Conservation (phyloP, 2,797 vertebrate genomes). For the Lepilemur septentrionalis region DNA sequence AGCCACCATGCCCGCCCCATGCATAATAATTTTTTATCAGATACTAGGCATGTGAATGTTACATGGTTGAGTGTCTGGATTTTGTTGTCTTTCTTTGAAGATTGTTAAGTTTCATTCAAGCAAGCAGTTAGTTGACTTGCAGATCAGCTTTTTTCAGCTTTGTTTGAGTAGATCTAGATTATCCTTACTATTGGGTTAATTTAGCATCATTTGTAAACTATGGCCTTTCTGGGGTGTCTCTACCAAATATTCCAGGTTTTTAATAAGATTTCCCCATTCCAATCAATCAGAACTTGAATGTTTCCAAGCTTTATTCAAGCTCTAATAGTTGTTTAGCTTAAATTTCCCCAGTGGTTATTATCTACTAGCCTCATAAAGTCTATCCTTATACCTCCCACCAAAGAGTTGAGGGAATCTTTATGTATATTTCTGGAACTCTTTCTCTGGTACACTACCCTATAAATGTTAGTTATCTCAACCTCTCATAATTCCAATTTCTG, state of each 20-base stretch:
- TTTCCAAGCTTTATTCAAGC: neutral
- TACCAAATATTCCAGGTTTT: neutral
- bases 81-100: conserved; percentile 40
- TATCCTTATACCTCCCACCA: neutral
- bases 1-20: neutral
- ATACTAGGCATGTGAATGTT: neutral
- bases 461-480: neutral
- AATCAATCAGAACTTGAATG: neutral
- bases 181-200: neutral
- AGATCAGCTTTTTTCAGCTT: neutral
- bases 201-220: neutral
- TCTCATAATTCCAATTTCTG: neutral
- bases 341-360: neutral
- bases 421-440: neutral
- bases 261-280: neutral
- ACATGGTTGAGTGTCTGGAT: neutral
- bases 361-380: neutral
- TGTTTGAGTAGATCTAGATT: neutral
- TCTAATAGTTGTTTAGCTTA: neutral
- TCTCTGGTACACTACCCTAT: neutral
- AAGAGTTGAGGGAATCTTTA: neutral
- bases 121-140: conserved; percentile 31
- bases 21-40: neutral
- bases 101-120: neutral
- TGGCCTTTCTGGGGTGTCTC: neutral